Evolutionary conservation across 2,888 invertebrate species (phyloP).

Genomic region (Capitulum mitella): DNA sequence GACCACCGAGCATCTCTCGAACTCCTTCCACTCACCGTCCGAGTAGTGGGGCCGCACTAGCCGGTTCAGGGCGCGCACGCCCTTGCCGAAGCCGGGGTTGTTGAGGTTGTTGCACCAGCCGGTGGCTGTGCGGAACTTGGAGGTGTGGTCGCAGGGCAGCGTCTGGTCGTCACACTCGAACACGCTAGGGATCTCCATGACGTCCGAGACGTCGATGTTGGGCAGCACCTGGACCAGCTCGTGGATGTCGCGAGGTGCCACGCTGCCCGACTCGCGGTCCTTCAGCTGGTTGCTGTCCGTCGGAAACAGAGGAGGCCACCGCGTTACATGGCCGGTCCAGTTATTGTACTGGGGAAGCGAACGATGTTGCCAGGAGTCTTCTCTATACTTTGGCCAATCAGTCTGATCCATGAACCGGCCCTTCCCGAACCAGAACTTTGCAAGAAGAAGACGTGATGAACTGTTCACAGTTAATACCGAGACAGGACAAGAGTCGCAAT

Average conservation of each 20-base stretch:
- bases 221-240: slow-evolving; percentile 46
- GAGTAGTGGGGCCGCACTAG: slow-evolving; percentile 45
- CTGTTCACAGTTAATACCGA: too few relatives aligned
- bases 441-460: too few relatives aligned
- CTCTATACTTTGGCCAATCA: too few relatives aligned
- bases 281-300: slow-evolving; percentile 34
- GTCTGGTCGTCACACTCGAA: slow-evolving; percentile 46
- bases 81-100: slow-evolving; percentile 45
- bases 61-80: slow-evolving; percentile 44
- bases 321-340: too few relatives aligned
- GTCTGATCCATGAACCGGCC: too few relatives aligned
- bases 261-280: slow-evolving; percentile 37
- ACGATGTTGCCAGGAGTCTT: too few relatives aligned
- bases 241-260: slow-evolving; percentile 40
- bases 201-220: slow-evolving; percentile 45
- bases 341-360: too few relatives aligned
- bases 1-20: too few relatives aligned
- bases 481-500: too few relatives aligned
- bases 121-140: slow-evolving; percentile 44
- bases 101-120: slow-evolving; percentile 50
- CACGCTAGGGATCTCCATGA: slow-evolving; percentile 44
- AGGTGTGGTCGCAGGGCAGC: slow-evolving; percentile 48
- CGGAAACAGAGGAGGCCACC: background rate
- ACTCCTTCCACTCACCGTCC: slow-evolving; percentile 42
- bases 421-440: too few relatives aligned